phyloP scores from a whole-genome alignment of 2,113 vertebrate species.

The Catharus fuscescens region DNA sequence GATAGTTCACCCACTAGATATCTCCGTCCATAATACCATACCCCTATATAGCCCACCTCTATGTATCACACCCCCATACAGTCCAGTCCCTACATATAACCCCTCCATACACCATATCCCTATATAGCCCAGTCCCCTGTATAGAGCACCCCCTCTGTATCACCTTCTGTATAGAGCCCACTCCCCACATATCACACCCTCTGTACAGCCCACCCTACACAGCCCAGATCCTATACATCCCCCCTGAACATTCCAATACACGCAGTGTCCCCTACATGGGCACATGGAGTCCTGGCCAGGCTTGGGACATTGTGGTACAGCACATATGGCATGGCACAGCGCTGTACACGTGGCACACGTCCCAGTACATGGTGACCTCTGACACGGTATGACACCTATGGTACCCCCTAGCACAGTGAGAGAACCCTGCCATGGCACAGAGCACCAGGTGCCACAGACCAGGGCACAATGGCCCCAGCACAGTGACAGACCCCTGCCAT shows the following conservation, averaged over 20 bases:
- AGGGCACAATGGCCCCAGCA: not conserved
- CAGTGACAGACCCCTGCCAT: not conserved
- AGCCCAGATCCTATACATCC: not conserved
- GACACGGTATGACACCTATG: fast-evolving
- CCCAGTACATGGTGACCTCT: fast-evolving
- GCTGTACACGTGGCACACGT: not conserved
- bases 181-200: not conserved
- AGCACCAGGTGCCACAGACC: not conserved
- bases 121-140: not conserved
- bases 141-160: not conserved
- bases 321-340: not conserved
- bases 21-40: not conserved
- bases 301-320: not conserved
- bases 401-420: fast-evolving
- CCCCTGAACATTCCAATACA: not conserved
- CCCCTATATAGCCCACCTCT: not conserved
- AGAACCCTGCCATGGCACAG: not conserved
- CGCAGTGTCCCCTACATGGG: not conserved
- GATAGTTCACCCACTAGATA: not conserved
- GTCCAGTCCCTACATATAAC: not conserved
- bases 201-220: not conserved
- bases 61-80: not conserved
- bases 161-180: not conserved
- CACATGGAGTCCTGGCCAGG: not conserved
- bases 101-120: not conserved